These are phyloP conservation scores for Pollenia labialis DNA, from an alignment of 2,888 invertebrate genomes.

Conservation along the genomic window DNA sequence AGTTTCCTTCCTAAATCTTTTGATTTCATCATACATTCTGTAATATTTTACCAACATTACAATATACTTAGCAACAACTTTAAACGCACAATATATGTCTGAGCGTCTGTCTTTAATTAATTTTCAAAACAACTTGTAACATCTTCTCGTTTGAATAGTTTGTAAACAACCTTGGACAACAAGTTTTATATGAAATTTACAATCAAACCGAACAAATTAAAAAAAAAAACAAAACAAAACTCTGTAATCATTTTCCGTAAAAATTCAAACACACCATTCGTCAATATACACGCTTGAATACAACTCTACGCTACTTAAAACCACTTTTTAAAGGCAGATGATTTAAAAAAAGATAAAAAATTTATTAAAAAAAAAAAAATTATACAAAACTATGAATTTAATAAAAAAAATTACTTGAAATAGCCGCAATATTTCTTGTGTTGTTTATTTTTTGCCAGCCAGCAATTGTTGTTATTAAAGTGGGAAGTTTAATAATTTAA, in stretches of 20 bases:
- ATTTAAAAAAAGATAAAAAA: slow-evolving; percentile 18
- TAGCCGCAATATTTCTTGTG: slow-evolving; percentile 3
- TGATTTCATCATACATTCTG: background rate
- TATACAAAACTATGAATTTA: slow-evolving; percentile 10
- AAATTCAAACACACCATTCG: slow-evolving; percentile 26
- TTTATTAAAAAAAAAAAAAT: background rate
- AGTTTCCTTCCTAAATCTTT: slow-evolving; percentile 45
- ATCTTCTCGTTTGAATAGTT: slow-evolving; percentile 42
- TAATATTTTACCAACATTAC: background rate
- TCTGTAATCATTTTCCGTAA: slow-evolving; percentile 36
- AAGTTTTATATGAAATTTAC: slow-evolving; percentile 40
- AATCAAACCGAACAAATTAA: slow-evolving; percentile 22
- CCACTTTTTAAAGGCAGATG: slow-evolving; percentile 42
- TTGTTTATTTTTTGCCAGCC: background rate
- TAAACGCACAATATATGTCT: background rate
- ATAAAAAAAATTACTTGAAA: background rate
- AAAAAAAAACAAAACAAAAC: background rate
- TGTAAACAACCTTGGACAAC: slow-evolving; percentile 64
- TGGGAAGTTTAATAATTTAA: slow-evolving; percentile 54
- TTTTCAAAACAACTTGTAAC: slow-evolving; percentile 34
- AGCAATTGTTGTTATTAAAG: slow-evolving; percentile 26
- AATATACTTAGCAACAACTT: background rate
- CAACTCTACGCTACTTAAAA: slow-evolving; percentile 10
- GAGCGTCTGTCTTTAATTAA: background rate
- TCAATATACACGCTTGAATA: slow-evolving; percentile 13